Evolutionary conservation across 2,797 vertebrate genomes (phyloP), one percentile per base, ranked within the genome.

Genomic region (Sebastes iracundus): DNA sequence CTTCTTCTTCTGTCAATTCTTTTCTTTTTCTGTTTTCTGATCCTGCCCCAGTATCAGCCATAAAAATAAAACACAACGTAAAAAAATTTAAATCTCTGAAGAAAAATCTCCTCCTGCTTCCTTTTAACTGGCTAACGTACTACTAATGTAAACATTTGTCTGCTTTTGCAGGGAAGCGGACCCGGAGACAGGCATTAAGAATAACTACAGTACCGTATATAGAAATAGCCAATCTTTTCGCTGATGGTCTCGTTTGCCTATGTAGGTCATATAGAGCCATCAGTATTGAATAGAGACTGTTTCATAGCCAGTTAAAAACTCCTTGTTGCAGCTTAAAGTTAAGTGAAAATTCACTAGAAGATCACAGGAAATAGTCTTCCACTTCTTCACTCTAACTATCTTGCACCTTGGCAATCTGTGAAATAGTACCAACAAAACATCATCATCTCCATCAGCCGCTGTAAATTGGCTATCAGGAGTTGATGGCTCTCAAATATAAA

Each of bases 401-500:
- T 74, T 74, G 33, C 69, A 46, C 75, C 62, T 61, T 75, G 23
- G 60, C 42, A 25, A 86, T 74, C 70, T 78, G 64, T 52, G 74
- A 83, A 76, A 65, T 63, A 72, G 61, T 14, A 22, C 64, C 61
- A 67, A 82, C 63, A 70, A 78, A 88, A 75, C 62, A 28, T 79
- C 90, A 88, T 88, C 74, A 72, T 72, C 42, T 84, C 71, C 62
- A 65, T 84, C 80, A 82, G 75, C 63, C 8, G 2, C 52, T 23
- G 42, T 64, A 84, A 83, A 89, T 67, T 85, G 85, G 4, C 64
- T 63, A 67, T 92, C 63, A 75, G 46, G 67, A 80, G 83, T 88
- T 83, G 84, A 84, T 88, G n/a, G 52, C 66, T 12, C 77, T 75
- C 52, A 32, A 30, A 87, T 70, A 72, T 72, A 83, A 88, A 73